These are phyloP conservation scores for Artemisiospiza belli DNA, from an alignment of 2,113 vertebrate species.

Conservation along the genomic window DNA sequence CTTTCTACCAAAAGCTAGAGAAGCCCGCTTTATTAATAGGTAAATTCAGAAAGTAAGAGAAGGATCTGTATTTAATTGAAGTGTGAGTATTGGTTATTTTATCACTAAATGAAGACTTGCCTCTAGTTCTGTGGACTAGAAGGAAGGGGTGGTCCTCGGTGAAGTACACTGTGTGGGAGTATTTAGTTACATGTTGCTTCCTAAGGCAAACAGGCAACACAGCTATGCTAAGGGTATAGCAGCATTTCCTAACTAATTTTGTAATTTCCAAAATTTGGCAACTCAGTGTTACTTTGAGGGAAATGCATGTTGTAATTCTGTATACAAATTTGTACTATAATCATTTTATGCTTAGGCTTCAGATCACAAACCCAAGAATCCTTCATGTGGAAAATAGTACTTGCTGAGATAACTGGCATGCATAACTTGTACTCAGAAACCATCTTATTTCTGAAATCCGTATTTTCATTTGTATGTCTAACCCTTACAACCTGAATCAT, in stretches of 20 bases:
- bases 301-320: background rate
- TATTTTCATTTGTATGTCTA: slow-evolving; percentile 31
- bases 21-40: background rate
- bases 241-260: background rate
- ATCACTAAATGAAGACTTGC: background rate
- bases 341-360: slow-evolving; percentile 36
- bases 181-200: background rate
- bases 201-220: background rate
- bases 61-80: background rate
- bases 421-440: slow-evolving; percentile 34
- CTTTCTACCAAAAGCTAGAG: background rate
- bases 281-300: background rate
- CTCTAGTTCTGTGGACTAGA: background rate
- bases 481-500: slow-evolving; percentile 38
- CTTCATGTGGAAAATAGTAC: slow-evolving; percentile 20
- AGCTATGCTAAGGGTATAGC: background rate
- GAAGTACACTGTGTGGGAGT: background rate
- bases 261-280: background rate
- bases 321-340: slow-evolving; percentile 19
- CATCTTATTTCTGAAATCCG: slow-evolving; percentile 45
- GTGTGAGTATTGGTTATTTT: background rate
- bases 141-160: background rate
- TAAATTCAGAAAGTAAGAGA: background rate
- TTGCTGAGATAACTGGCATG: slow-evolving; percentile 38
- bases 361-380: slow-evolving; percentile 47